Percentiles rank a stretch among this genome's conserved stretches.
phyloP scores from a whole-genome alignment of 1,140 invertebrate species.

The Drosophila bifasciata region DNA sequence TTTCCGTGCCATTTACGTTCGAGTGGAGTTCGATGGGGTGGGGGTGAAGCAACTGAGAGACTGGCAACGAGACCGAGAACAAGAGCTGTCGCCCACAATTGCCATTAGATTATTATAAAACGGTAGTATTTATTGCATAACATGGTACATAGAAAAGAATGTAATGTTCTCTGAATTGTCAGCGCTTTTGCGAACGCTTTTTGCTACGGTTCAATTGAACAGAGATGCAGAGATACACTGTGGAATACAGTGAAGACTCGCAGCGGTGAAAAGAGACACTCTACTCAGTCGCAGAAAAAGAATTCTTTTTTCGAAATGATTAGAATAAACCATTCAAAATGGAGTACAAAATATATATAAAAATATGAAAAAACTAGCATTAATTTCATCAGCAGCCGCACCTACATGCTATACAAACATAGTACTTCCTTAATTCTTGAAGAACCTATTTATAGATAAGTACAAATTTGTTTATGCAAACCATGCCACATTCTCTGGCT shows the following conservation, averaged over 20 bases:
- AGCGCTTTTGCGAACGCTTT: constrained; percentile 38
- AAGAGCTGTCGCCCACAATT: constrained; percentile 57
- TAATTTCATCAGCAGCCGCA: no score
- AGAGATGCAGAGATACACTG: constrained; percentile 14
- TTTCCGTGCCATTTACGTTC: constrained; percentile 55
- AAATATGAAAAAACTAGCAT: no score
- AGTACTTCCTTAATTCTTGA: no score
- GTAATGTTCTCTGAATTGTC: constrained; percentile 47
- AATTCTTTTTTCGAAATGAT: neutral
- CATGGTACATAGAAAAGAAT: constrained; percentile 44
- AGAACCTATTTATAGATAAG: no score
- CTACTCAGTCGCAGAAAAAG: no score
- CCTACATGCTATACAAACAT: no score
- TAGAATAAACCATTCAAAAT: no score
- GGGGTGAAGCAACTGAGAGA: neutral
- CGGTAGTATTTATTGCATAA: constrained; percentile 77
- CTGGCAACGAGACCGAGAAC: constrained; percentile 24
- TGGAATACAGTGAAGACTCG: neutral
- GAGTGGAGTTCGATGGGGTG: constrained; percentile 18
- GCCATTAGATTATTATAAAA: constrained; percentile 82
- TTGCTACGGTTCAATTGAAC: constrained; percentile 27
- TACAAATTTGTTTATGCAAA: no score
- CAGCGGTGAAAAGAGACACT: no score
- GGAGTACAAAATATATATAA: neutral
- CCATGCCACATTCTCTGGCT: no score